phyloP scores from a whole-genome alignment of 2,113 vertebrate genomes.

The Nanorana parkeri region DNA sequence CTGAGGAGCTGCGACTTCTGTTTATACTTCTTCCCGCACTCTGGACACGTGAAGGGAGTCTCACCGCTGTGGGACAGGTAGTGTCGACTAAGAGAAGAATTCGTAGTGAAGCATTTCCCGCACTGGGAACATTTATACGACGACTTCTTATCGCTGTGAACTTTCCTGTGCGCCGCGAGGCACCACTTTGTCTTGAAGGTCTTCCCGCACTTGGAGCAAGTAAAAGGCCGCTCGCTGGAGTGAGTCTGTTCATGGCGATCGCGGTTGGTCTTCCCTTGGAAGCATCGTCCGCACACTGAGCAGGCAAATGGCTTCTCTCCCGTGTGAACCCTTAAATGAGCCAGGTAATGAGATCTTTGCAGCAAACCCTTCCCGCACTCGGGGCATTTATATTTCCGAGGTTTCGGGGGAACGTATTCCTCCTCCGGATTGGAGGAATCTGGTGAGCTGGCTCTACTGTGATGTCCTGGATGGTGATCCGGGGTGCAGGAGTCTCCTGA shows the following conservation, averaged over 20 bases:
- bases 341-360: constrained; percentile 54
- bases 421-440: no score
- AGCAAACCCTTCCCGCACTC: constrained; percentile 70
- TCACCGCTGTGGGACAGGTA: not conserved
- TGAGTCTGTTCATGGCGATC: not conserved
- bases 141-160: constrained; percentile 3
- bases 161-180: not conserved
- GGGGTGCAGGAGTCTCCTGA: no score
- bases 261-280: not conserved
- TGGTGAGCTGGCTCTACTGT: no score
- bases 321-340: not conserved
- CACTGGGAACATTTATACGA: not conserved
- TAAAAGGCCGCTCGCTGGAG: not conserved
- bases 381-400: constrained; percentile 53
- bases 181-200: not conserved
- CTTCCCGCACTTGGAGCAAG: not conserved
- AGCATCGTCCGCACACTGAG: not conserved
- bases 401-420: no score
- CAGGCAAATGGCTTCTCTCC: not conserved
- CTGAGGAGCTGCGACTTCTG: not conserved
- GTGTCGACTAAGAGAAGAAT: not conserved
- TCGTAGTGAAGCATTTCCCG: not conserved
- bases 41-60: not conserved
- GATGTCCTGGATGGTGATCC: no score
- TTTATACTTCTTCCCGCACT: constrained; percentile 9